Percentiles rank a stretch among this genome's conserved stretches.
phyloP scores from a whole-genome alignment of 2,888 invertebrate species.

The Cheilosia grossa region DNA sequence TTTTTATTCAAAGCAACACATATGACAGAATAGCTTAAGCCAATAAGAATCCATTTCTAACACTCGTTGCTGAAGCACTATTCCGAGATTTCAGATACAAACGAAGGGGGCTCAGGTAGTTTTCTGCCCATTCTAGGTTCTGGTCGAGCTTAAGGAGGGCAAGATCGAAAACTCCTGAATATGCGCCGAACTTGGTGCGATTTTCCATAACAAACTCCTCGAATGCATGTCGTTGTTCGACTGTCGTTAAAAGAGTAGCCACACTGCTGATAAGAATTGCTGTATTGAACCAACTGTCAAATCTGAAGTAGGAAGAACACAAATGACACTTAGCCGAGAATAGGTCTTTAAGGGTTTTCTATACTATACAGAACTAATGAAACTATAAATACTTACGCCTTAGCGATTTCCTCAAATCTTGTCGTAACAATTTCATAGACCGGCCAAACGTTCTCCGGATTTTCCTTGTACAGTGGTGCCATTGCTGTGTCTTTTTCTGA shows the following conservation, averaged over 20 bases:
- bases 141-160: constrained; percentile 77
- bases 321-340: too few relatives aligned
- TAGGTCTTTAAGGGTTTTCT: not conserved
- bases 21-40: not conserved
- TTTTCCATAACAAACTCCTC: constrained; percentile 75
- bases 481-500: constrained; percentile 77
- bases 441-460: constrained; percentile 80
- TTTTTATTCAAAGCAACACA: constrained; percentile 9
- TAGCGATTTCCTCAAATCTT: constrained; percentile 73
- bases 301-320: constrained; percentile 65
- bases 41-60: constrained; percentile 1
- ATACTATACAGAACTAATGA: too few relatives aligned
- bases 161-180: constrained; percentile 63
- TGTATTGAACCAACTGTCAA: constrained; percentile 77
- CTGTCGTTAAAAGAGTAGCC: constrained; percentile 77
- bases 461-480: constrained; percentile 84
- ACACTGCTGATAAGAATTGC: constrained; percentile 77
- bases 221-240: constrained; percentile 75
- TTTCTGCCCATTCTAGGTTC: constrained; percentile 79
- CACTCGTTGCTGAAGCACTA: constrained; percentile 30
- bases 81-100: constrained; percentile 76
- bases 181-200: constrained; percentile 76
- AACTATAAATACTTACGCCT: constrained; percentile 76
- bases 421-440: constrained; percentile 76
- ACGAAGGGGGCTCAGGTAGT: constrained; percentile 74